A percentile compares a stretch with the other conserved stretches of the same genome.
phyloP scores from a whole-genome alignment of 2,797 vertebrate genomes.

The Sus cebifrons region DNA sequence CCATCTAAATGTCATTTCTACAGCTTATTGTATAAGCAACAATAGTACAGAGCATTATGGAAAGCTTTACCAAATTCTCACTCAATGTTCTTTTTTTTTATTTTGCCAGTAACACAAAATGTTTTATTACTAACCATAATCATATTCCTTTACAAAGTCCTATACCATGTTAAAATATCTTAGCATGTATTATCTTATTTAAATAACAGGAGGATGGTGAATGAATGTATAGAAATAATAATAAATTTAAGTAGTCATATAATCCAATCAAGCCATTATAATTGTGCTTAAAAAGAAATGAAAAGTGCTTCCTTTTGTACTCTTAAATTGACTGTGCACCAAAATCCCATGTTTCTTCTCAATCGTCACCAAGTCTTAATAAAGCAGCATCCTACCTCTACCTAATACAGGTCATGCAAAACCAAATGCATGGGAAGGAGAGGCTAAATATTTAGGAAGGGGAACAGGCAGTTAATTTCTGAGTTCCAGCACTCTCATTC shows the following conservation, averaged over 20 bases:
- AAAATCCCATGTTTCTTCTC: neutral
- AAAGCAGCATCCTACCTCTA: neutral
- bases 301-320: neutral
- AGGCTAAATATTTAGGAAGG: neutral
- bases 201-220: neutral
- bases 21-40: neutral
- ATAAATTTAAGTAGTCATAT: neutral
- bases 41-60: neutral
- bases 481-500: neutral
- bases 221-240: neutral
- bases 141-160: neutral
- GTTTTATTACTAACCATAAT: neutral
- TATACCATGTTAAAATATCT: neutral
- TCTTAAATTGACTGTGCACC: neutral
- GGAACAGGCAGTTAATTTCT: neutral
- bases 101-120: neutral
- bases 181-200: neutral
- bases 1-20: neutral
- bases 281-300: slow-evolving; percentile 4
- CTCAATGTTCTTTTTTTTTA: neutral
- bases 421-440: neutral
- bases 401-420: accelerated
- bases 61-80: neutral
- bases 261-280: neutral
- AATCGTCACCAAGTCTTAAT: neutral